Conservation (phyloP, 2,113 vertebrate genomes). For the Silurus glanis region DNA sequence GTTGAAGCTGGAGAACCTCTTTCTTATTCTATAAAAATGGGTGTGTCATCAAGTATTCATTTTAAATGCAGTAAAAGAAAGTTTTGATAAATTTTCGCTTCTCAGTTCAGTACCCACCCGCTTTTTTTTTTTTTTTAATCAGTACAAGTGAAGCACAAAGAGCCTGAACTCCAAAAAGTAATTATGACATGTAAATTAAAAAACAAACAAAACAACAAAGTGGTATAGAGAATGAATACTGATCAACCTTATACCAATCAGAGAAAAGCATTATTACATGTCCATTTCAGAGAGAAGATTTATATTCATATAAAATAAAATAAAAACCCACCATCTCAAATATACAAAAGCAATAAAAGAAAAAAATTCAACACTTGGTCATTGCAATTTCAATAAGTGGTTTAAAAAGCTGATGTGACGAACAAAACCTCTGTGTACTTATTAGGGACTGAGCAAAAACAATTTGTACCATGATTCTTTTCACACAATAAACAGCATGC, state of each 20-base stretch:
- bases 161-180: neutral
- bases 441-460: too few relatives aligned
- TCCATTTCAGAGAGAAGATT: neutral
- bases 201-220: neutral
- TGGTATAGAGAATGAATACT: neutral
- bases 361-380: too few relatives aligned
- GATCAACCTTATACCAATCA: neutral
- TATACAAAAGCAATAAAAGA: neutral
- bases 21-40: neutral
- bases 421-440: neutral
- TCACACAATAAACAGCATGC: neutral
- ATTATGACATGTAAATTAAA: neutral
- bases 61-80: neutral
- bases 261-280: neutral
- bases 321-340: neutral
- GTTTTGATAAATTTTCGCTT: neutral
- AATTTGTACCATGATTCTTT: neutral
- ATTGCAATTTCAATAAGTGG: neutral
- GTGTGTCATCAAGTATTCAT: neutral
- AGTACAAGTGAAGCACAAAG: neutral
- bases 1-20: neutral
- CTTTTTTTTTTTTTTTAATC: neutral
- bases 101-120: neutral
- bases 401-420: neutral
- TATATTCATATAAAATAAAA: neutral